Base-by-base conservation (phyloP, 2,888 invertebrate species). In the Dioctria linearis region DNA sequence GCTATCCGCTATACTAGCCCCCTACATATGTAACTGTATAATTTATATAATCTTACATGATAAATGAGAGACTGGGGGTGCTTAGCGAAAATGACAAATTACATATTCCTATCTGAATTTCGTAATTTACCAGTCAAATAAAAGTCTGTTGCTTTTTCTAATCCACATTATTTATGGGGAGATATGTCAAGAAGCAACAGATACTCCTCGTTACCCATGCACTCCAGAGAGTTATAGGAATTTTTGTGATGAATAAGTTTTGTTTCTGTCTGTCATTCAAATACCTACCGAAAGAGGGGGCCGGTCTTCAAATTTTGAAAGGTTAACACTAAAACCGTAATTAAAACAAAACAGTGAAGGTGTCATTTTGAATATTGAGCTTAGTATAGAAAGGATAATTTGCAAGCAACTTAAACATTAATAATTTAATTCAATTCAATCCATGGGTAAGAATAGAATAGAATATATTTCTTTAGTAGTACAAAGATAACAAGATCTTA, bases 51-150 rank as follows among this genome's bases (percentile, higher is more conserved):
- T 46, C 43, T 67, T 46, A 66, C n/a, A 71, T 71, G 71, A 71
- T 71, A 71, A 54, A 71, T 71, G 71, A 46, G 25, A 37, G 49
- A 71, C 49, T n/a, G n/a, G 49, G 37, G 49, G 49, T 71, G 54
- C 39, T 69, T 69, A 69, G 25, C 25, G 13, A 57, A 25, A 49
- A 49, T 46, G 49, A 42, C 13, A 37, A 49, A 49, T 69, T 13
- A 25, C 25, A 25, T 25, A 25, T 25, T n/a, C n/a, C 25, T 49
- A 49, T 13, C 49, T 49, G 49, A 0, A 13, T 49, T 49, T 71
- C 25, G 71, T 71, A 54, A 54, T 54, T 25, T 71, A 71, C 49
- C 51, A 40, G 54, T 25, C 37, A 37, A 43, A 49, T 46, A 13
- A 43, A 43, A 43, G 37, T 46, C 67, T 71, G 71, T 71, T 71